Conservation (phyloP, 2,113 vertebrate species). For the Cyanistes caeruleus region DNA sequence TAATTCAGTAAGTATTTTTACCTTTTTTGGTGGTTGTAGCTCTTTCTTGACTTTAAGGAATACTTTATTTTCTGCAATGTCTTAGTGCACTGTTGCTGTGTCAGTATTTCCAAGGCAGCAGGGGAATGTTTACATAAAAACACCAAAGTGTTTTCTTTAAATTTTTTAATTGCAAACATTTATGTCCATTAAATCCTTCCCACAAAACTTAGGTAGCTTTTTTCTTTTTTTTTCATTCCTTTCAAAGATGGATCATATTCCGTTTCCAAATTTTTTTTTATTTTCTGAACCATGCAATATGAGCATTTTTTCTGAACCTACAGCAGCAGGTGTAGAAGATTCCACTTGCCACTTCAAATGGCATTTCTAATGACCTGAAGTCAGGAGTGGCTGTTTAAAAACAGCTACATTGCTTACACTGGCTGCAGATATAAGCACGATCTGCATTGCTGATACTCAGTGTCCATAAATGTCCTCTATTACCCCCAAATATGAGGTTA, state of each 20-base stretch:
- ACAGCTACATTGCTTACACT: neutral
- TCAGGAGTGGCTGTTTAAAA: neutral
- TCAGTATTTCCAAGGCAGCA: constrained; percentile 14
- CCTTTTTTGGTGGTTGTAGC: neutral
- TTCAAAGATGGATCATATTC: neutral
- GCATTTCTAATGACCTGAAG: neutral
- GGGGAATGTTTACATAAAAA: neutral
- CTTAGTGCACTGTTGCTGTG: neutral
- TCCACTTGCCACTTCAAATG: neutral
- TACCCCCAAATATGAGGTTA: neutral
- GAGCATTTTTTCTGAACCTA: neutral
- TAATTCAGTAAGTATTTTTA: neutral
- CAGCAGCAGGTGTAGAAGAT: neutral
- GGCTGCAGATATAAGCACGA: neutral
- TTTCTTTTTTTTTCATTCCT: neutral
- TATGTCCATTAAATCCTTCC: neutral
- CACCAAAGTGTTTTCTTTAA: neutral
- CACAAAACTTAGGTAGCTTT: neutral
- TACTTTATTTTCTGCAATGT: neutral
- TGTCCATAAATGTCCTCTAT: neutral
- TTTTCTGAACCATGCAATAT: neutral
- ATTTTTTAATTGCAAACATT: neutral
- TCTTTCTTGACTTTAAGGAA: neutral
- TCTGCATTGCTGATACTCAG: neutral
- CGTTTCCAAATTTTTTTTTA: neutral